Evolutionary conservation across 1,140 invertebrate species (phyloP), one percentile per base, ranked within the genome.

Genomic region (Pristionchus pacificus): DNA sequence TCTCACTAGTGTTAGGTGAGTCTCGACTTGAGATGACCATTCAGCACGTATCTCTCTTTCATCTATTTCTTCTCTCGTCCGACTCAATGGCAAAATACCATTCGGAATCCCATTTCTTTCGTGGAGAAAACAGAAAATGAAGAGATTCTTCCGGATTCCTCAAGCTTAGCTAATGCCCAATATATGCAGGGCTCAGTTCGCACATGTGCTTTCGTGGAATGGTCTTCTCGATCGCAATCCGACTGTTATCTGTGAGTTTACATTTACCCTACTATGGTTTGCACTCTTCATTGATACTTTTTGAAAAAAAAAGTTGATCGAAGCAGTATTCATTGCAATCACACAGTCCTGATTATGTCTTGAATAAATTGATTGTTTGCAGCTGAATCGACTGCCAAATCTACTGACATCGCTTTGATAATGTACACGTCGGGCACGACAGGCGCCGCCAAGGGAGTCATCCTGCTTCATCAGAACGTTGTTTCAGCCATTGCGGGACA

Each of bases 401-500:
- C 71, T 30, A 32, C 30, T 1, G 68, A 70, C 29, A 63, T 70
- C 24, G 68, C 68, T 32, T 33, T 70, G 14, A 70, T 70, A 15
- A 70, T 70, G 68, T 70, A 70, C 33, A 70, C 68, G 1, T 70
- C 68, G 6, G 68, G 68, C n/a, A 70, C 68, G 1, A 70, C 68
- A 19, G 68, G 68, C 1, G 55, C 58, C 3, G 58, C 68, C 2
- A 70, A 70, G 85, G 85, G 85, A 38, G 78, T 80, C 19, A 79
- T 80, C 49, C 76, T 83, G 28, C 90, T 91, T 58, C 68, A 70
- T 32, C 68, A 70, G 25, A 70, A 70, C 24, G 60, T 70, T n/a
- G 68, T 70, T 19, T 59, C 68, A 62, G 68, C 68, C 38, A 6
- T 62, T 28, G 30, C 49, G 2, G 68, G 68, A 49, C 65, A 73